Evolutionary conservation across 1,140 invertebrate species (phyloP).

Genomic region (Bombus pascuorum): DNA sequence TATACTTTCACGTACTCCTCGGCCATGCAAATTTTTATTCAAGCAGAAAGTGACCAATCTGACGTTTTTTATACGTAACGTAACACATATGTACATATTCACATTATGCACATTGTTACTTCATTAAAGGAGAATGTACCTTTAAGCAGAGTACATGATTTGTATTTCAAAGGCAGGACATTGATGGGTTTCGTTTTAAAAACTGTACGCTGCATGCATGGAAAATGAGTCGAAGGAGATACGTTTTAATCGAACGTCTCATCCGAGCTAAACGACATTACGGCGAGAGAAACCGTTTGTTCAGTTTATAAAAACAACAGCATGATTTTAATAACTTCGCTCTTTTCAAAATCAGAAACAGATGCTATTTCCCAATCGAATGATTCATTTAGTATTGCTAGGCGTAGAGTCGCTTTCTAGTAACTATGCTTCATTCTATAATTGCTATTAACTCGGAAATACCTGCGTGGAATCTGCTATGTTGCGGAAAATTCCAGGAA

Average conservation of each 20-base stretch:
- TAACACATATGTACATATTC: not conserved
- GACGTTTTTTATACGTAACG: not conserved
- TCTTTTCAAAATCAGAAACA: slow-evolving; percentile 8
- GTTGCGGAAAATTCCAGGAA: not conserved
- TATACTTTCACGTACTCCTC: not conserved
- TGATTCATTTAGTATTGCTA: slow-evolving; percentile 31
- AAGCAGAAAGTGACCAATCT: not conserved
- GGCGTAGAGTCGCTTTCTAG: not conserved
- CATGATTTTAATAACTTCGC: slow-evolving; percentile 28
- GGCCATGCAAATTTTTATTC: not conserved
- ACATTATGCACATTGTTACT: no score
- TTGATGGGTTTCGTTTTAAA: not conserved
- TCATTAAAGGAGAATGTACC: not conserved
- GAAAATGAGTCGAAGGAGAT: not conserved
- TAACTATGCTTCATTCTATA: not conserved
- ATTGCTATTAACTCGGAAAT: slow-evolving; percentile 13
- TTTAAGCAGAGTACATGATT: not conserved
- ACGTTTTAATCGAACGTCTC: slow-evolving; percentile 3
- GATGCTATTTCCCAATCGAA: slow-evolving; percentile 33
- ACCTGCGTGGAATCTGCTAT: not conserved
- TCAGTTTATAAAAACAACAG: not conserved
- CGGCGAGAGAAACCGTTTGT: not conserved
- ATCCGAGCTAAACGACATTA: not conserved
- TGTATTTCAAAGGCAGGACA: not conserved
- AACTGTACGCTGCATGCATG: not conserved